These are phyloP conservation scores for Gallinago paraguaiae DNA, from an alignment of 2,113 vertebrate genomes.

Conservation along the genomic window DNA sequence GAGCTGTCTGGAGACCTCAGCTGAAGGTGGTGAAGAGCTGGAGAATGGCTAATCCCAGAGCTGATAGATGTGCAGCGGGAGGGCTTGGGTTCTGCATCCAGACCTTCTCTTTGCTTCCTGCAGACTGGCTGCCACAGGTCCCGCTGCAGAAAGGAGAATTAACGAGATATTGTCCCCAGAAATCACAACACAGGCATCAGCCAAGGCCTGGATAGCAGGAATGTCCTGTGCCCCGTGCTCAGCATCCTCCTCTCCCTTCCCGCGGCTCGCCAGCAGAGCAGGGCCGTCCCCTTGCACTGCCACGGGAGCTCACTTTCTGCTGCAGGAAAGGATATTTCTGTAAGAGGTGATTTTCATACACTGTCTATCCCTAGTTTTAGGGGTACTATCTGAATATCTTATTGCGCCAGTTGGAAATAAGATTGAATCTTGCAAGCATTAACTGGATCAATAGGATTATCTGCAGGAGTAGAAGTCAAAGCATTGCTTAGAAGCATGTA, in stretches of 20 bases:
- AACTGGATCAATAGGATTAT: background rate
- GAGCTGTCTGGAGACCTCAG: background rate
- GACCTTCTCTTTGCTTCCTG: background rate
- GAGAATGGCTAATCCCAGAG: slow-evolving; percentile 1
- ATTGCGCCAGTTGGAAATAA: background rate
- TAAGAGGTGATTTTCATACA: background rate
- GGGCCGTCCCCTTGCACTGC: background rate
- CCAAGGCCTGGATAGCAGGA: background rate
- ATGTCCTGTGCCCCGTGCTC: background rate
- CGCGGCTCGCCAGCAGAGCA: background rate
- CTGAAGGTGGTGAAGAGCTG: background rate
- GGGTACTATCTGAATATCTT: background rate
- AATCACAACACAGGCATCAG: background rate
- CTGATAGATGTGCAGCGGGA: background rate
- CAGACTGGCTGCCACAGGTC: background rate
- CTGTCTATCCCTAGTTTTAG: background rate
- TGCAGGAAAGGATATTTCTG: background rate
- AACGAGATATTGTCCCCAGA: background rate
- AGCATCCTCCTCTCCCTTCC: background rate
- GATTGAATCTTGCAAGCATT: background rate
- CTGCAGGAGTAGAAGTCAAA: background rate
- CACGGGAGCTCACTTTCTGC: background rate
- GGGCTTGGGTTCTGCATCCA: background rate
- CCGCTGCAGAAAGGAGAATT: background rate
- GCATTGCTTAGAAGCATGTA: background rate